Evolutionary conservation across 92 coral and sea anemone genomes (phyloP).

Genomic region (Heteractis magnifica): DNA sequence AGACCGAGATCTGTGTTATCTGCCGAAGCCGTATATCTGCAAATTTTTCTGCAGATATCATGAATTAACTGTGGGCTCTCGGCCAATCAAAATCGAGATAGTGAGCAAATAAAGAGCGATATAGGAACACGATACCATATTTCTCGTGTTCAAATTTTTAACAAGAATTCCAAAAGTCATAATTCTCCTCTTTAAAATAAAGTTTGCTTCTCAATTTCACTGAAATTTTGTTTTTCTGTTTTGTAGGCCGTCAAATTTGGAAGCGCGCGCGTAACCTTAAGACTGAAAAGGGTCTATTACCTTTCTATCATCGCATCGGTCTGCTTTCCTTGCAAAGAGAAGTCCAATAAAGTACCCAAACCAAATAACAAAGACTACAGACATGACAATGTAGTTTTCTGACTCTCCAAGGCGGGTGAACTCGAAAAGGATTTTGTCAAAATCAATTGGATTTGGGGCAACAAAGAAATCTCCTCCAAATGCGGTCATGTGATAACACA

Average conservation of each 20-base stretch:
- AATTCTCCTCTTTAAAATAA: neutral
- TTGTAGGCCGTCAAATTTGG: too few species aligned
- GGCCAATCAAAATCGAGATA: too few species aligned
- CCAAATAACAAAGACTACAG: slow-evolving; percentile 67
- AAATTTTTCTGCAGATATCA: too few species aligned
- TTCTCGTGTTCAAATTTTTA: too few species aligned
- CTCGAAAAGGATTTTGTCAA: slow-evolving; percentile 71
- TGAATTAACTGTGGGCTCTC: too few species aligned
- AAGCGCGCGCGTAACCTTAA: too few species aligned
- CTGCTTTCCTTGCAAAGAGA: slow-evolving; percentile 78
- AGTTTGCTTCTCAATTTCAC: too few species aligned
- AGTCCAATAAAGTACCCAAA: slow-evolving; percentile 64
- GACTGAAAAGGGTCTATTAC: slow-evolving; percentile 21
- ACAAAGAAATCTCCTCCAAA: slow-evolving; percentile 93
- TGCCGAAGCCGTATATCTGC: too few species aligned
- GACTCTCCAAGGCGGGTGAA: slow-evolving; percentile 73
- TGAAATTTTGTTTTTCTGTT: neutral
- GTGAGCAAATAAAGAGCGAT: too few species aligned
- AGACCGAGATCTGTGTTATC: too few species aligned
- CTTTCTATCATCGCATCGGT: slow-evolving; percentile 61
- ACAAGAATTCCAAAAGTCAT: too few species aligned
- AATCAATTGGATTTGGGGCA: slow-evolving; percentile 96
- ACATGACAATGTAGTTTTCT: slow-evolving; percentile 76
- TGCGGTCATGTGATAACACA: slow-evolving; percentile 84
- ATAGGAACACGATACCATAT: too few species aligned